Conservation (phyloP, 2,888 invertebrate genomes). For the Pycnomerus fuliginosus region DNA sequence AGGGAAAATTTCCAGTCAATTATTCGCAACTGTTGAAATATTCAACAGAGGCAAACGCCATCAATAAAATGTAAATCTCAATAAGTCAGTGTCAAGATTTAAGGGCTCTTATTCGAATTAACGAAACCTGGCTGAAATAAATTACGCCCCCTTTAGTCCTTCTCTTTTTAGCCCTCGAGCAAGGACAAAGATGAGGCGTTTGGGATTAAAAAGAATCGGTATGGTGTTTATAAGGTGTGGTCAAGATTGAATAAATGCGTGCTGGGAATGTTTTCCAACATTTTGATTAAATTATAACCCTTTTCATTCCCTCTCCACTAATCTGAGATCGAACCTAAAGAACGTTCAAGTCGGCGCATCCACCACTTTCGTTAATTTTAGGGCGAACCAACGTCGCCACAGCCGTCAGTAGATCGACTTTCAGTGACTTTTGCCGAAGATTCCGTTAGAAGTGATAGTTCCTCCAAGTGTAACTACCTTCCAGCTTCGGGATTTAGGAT, state of each 20-base stretch:
- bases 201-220: slow-evolving; percentile 28
- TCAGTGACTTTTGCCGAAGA: slow-evolving; percentile 72
- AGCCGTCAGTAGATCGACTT: slow-evolving; percentile 68
- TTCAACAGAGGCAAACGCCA: slow-evolving; percentile 3
- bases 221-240: slow-evolving; percentile 40
- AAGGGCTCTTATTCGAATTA: slow-evolving; percentile 32
- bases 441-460: slow-evolving; percentile 45
- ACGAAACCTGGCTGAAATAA: slow-evolving; percentile 29
- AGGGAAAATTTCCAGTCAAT: too few relatives aligned
- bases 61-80: slow-evolving; percentile 21
- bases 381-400: slow-evolving; percentile 64
- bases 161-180: slow-evolving; percentile 6
- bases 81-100: slow-evolving; percentile 23
- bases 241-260: slow-evolving; percentile 51
- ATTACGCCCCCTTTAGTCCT: slow-evolving; percentile 15
- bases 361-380: slow-evolving; percentile 27
- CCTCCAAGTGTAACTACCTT: slow-evolving; percentile 31
- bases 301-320: slow-evolving; percentile 43
- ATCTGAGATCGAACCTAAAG: slow-evolving; percentile 13
- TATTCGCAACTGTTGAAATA: too few relatives aligned
- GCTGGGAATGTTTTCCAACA: slow-evolving; percentile 46
- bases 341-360: slow-evolving; percentile 5
- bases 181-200: slow-evolving; percentile 8
- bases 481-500: slow-evolving; percentile 24
- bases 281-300: slow-evolving; percentile 52